Evolutionary conservation across 1,140 invertebrate genomes (phyloP).

Genomic region (Neodiprion pinetum): DNA sequence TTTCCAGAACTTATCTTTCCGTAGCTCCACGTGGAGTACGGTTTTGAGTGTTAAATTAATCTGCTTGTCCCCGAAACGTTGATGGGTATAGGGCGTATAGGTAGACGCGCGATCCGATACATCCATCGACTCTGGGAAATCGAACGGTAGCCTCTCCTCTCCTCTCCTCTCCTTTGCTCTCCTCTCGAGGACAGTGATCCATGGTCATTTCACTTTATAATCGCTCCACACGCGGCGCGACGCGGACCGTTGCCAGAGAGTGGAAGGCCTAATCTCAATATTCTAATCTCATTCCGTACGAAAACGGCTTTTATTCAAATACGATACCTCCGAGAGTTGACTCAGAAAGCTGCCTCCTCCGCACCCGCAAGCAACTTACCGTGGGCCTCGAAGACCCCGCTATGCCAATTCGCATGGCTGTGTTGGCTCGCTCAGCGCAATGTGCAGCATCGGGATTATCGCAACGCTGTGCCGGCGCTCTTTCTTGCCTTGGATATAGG

Average conservation of each 20-base stretch:
- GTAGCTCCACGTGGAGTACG: too few species aligned
- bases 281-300: constrained; percentile 39
- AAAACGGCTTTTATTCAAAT: constrained; percentile 42
- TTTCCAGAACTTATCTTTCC: too few species aligned
- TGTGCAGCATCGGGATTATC: constrained; percentile 18
- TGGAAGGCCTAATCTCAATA: constrained; percentile 36
- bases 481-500: neutral
- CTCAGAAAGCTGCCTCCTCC: neutral
- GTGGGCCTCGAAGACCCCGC: neutral
- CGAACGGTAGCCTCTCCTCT: constrained; percentile 20
- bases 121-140: neutral
- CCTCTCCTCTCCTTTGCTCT: too few species aligned
- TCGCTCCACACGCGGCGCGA: constrained; percentile 18
- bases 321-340: constrained; percentile 1
- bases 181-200: constrained; percentile 32
- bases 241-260: constrained; percentile 27
- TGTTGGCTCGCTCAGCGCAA: neutral
- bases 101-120: too few species aligned
- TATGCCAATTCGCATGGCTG: neutral
- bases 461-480: constrained; percentile 10
- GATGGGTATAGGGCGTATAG: too few species aligned
- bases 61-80: too few species aligned
- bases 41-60: too few species aligned
- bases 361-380: neutral
- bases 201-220: constrained; percentile 46